These are phyloP conservation scores for Drosophila anomelani DNA, from an alignment of 2,888 invertebrate genomes.

Conservation along the genomic window DNA sequence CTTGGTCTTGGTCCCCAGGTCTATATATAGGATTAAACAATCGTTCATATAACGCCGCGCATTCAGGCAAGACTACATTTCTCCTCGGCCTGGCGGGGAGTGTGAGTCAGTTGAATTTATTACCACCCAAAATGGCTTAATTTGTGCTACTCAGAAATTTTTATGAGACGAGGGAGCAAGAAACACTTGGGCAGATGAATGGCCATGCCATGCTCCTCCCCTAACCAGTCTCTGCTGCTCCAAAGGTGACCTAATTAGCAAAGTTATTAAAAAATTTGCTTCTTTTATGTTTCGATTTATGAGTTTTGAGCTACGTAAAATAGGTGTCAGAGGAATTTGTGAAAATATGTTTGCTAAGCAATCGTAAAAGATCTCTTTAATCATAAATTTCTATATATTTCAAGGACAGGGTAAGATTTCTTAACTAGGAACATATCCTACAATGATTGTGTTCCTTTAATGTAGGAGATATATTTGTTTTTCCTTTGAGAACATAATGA, in stretches of 20 bases:
- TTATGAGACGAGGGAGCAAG: constrained; percentile 23
- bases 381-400: no score
- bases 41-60: constrained; percentile 39
- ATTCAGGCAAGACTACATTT: constrained; percentile 36
- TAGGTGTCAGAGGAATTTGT: not conserved
- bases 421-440: no score
- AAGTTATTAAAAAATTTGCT: not conserved
- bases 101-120: constrained; percentile 38
- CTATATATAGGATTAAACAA: constrained; percentile 43
- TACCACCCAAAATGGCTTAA: constrained; percentile 39
- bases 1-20: constrained; percentile 21
- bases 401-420: not conserved
- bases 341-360: not conserved
- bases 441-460: not conserved
- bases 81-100: constrained; percentile 15
- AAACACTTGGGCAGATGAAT: constrained; percentile 14
- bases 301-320: not conserved
- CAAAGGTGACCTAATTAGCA: constrained; percentile 19
- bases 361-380: no score
- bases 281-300: not conserved
- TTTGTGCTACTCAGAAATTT: constrained; percentile 39
- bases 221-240: constrained; percentile 5
- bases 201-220: constrained; percentile 5
- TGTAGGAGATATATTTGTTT: not conserved
- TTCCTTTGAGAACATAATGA: no score